These are phyloP conservation scores for Meleagris gallopavo DNA, from an alignment of 2,113 vertebrate species.

Conservation along the genomic window DNA sequence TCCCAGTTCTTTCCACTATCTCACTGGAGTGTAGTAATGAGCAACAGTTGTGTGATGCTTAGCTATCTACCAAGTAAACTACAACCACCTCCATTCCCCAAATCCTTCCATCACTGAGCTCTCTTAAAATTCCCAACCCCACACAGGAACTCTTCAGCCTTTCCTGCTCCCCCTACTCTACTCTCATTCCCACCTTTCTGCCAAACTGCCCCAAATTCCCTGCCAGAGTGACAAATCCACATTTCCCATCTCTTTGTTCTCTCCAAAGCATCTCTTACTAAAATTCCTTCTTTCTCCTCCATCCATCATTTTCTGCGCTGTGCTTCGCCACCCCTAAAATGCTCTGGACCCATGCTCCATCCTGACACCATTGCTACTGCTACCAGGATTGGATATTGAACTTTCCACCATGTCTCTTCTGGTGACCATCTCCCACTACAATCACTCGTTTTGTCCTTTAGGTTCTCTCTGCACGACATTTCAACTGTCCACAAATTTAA, in stretches of 20 bases:
- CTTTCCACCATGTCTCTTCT: background rate
- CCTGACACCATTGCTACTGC: background rate
- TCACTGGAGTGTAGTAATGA: no score
- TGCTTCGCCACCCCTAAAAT: background rate
- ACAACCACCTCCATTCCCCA: background rate
- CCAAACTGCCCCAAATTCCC: background rate
- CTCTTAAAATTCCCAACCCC: background rate
- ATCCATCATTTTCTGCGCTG: no score
- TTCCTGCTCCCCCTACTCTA: background rate
- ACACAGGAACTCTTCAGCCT: background rate
- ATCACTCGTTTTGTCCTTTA: background rate
- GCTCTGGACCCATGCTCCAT: background rate
- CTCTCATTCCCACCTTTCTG: background rate
- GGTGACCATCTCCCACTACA: rapidly evolving
- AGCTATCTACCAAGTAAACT: background rate
- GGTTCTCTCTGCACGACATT: background rate
- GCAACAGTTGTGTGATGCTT: background rate
- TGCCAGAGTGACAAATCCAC: background rate
- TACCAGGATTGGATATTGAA: background rate
- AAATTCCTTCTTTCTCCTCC: background rate
- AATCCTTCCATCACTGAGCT: background rate
- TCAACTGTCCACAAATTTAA: background rate
- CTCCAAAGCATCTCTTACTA: background rate
- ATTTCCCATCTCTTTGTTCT: rapidly evolving
- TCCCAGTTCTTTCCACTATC: background rate